A percentile compares a stretch with the other conserved stretches of the same genome.
Evolutionary conservation across 2,797 vertebrate genomes (phyloP).

Genomic region (Lindbergichthys nudifrons): DNA sequence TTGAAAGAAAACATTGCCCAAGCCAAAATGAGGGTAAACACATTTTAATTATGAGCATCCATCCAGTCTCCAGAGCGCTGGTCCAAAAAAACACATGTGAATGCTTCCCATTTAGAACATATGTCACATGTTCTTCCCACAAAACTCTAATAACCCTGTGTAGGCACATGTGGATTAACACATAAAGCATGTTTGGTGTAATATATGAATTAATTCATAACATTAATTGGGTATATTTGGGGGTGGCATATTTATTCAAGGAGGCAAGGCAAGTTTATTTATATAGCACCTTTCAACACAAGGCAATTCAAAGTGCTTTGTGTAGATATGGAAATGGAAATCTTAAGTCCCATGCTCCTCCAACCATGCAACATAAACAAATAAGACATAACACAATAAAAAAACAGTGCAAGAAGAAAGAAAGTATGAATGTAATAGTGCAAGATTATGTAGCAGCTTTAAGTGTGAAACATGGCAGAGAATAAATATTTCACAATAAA

Average conservation of each 20-base stretch:
- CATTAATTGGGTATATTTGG: conserved; percentile 12
- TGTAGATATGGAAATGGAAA: too few relatives aligned
- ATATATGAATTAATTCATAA: background rate
- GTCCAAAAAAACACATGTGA: background rate
- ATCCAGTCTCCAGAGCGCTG: background rate
- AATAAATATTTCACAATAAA: background rate
- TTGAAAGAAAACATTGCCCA: too few relatives aligned
- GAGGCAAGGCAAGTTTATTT: too few relatives aligned
- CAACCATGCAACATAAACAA: too few relatives aligned
- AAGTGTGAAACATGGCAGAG: conserved; percentile 24
- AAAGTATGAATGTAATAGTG: too few relatives aligned
- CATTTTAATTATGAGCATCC: background rate
- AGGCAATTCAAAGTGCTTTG: too few relatives aligned
- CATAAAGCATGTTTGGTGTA: background rate
- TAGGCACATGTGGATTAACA: background rate
- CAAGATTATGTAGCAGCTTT: conserved; percentile 2
- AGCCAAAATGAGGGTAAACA: too few relatives aligned
- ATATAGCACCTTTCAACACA: too few relatives aligned
- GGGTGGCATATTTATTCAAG: conserved; percentile 22
- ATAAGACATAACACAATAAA: too few relatives aligned
- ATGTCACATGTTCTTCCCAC: background rate
- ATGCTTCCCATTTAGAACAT: background rate
- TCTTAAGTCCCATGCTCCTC: too few relatives aligned
- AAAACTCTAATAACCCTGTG: background rate
- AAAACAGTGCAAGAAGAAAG: too few relatives aligned